These are phyloP conservation scores for Apotomis capreana DNA, from an alignment of 2,888 invertebrate species.

Conservation along the genomic window DNA sequence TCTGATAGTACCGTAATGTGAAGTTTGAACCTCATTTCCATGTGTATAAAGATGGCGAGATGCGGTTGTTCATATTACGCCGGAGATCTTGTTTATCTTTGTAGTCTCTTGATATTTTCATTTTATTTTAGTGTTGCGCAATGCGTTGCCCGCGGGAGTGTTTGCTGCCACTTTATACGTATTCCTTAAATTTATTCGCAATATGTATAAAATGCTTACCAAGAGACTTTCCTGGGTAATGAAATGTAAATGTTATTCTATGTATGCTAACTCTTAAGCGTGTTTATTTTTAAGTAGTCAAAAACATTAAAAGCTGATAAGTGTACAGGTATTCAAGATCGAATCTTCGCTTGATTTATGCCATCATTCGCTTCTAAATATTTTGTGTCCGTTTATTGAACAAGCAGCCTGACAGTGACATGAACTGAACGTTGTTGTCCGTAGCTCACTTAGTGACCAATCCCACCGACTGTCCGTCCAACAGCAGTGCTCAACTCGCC, in stretches of 20 bases:
- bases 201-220: conserved; percentile 11
- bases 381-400: not conserved
- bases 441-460: conserved; percentile 15
- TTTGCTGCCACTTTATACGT: conserved; percentile 25
- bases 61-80: conserved; percentile 38
- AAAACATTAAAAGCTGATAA: no score
- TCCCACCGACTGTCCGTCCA: not conserved
- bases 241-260: conserved; percentile 17
- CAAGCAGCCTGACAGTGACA: conserved; percentile 5
- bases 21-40: conserved; percentile 42
- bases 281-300: not conserved
- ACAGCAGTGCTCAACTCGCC: not conserved
- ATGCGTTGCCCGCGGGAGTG: conserved; percentile 17
- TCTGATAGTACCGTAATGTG: conserved; percentile 43
- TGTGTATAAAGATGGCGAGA: conserved; percentile 41
- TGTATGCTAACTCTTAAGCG: not conserved
- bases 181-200: conserved; percentile 26
- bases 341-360: no score
- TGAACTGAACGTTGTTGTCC: conserved; percentile 7
- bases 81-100: conserved; percentile 35
- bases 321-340: no score
- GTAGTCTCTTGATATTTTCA: conserved; percentile 31
- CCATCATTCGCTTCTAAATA: no score
- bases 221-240: conserved; percentile 7
- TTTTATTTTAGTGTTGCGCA: conserved; percentile 34